Evolutionary conservation across 1,140 invertebrate genomes (phyloP).

Genomic region (Andricus grossulariae): DNA sequence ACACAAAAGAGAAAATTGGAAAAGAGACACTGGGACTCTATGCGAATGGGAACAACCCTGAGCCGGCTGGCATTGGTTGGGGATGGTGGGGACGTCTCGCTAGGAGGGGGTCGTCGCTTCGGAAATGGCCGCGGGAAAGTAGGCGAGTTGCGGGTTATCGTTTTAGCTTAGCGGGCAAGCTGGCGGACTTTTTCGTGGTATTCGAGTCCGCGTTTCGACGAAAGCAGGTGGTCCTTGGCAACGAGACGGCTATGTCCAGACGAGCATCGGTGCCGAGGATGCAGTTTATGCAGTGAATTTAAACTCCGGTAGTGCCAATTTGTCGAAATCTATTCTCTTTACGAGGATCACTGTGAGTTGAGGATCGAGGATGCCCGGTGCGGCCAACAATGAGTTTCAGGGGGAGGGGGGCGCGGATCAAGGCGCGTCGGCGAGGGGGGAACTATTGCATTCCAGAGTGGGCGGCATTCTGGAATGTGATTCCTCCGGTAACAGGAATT

Average conservation of each 20-base stretch:
- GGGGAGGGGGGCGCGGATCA: constrained; percentile 60
- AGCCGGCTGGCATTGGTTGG: constrained; percentile 38
- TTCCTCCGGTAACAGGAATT: constrained; percentile 65
- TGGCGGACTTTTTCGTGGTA: constrained; percentile 38
- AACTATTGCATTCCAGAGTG: constrained; percentile 72
- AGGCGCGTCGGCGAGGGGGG: constrained; percentile 62
- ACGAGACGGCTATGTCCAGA: constrained; percentile 30
- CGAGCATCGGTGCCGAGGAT: constrained; percentile 49
- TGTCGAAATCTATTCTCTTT: neutral
- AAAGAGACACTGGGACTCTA: neutral
- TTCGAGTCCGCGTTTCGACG: constrained; percentile 49
- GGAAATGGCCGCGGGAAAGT: constrained; percentile 75
- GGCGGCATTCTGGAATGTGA: constrained; percentile 74
- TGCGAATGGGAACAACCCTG: constrained; percentile 36
- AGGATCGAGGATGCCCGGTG: constrained; percentile 35
- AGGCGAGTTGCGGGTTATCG: constrained; percentile 36
- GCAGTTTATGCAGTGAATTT: constrained; percentile 8
- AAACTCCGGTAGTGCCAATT: too few relatives aligned
- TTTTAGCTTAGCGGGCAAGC: constrained; percentile 20
- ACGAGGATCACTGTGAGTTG: neutral
- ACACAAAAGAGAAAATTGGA: neutral
- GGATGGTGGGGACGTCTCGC: constrained; percentile 37
- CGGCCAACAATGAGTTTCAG: constrained; percentile 33
- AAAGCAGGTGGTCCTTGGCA: constrained; percentile 37
- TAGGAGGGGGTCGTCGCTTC: constrained; percentile 52